phyloP scores from a whole-genome alignment of 2,113 vertebrate species.

The Pedetes capensis region DNA sequence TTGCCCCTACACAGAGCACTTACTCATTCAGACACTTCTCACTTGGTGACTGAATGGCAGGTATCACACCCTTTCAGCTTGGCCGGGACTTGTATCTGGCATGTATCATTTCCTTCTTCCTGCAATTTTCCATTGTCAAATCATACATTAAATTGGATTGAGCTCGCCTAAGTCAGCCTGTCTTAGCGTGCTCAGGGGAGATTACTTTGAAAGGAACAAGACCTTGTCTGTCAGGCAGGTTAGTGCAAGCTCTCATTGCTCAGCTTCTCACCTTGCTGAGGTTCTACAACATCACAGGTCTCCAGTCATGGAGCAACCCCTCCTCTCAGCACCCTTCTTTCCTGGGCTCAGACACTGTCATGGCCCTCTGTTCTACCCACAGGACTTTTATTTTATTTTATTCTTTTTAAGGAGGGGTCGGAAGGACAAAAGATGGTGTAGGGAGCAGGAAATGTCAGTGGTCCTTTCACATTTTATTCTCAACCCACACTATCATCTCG shows the following conservation, averaged over 20 bases:
- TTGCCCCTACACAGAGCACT: neutral
- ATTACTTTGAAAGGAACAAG: constrained; percentile 67
- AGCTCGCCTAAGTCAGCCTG: constrained; percentile 35
- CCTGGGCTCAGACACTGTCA: neutral
- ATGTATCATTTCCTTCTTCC: constrained; percentile 72
- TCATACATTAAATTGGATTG: constrained; percentile 77
- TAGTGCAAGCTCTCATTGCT: constrained; percentile 15
- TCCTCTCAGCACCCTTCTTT: neutral
- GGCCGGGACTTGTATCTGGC: constrained; percentile 52
- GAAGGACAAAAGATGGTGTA: constrained; percentile 9
- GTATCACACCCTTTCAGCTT: constrained; percentile 26
- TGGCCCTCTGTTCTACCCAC: neutral
- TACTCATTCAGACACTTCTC: constrained; percentile 5
- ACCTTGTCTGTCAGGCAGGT: constrained; percentile 52
- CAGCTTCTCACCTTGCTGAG: neutral
- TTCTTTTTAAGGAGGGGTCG: neutral
- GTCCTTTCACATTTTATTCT: constrained; percentile 76
- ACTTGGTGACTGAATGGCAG: constrained; percentile 44
- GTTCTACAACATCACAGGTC: neutral
- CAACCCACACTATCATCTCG: constrained; percentile 61
- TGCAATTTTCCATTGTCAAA: constrained; percentile 66
- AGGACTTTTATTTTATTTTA: neutral
- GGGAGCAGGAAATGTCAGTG: neutral
- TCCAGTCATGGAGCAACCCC: neutral
- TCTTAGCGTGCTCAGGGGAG: constrained; percentile 42